These are phyloP conservation scores for Anser cygnoides DNA, from an alignment of 2,113 vertebrate species.

Conservation along the genomic window DNA sequence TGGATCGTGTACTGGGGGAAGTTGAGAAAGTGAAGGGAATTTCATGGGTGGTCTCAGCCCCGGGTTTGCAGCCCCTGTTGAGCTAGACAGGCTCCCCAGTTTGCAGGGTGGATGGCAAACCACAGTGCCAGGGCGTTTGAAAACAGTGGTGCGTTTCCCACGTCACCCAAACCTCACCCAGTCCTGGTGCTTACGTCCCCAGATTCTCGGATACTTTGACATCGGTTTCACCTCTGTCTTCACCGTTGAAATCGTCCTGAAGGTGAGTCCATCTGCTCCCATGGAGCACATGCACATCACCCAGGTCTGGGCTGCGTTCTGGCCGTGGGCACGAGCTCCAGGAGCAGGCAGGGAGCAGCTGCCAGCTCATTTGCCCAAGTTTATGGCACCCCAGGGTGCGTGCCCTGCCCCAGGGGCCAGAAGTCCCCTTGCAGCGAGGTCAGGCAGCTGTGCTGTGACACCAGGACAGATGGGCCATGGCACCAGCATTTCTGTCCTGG, in stretches of 20 bases:
- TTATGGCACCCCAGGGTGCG: neutral
- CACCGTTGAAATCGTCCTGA: slow-evolving; percentile 95
- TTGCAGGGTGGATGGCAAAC: neutral
- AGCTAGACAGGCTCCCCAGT: neutral
- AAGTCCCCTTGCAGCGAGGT: neutral
- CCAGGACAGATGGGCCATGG: neutral
- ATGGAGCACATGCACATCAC: rapidly evolving
- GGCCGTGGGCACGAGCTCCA: neutral
- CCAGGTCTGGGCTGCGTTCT: neutral
- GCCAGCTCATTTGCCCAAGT: too few species aligned
- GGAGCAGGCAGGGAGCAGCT: neutral
- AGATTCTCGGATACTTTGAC: slow-evolving; percentile 95
- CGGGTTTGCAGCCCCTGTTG: neutral
- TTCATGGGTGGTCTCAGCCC: neutral
- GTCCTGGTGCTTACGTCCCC: neutral
- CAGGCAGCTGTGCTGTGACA: neutral
- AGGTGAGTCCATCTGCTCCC: slow-evolving; percentile 78
- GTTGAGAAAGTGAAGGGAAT: neutral
- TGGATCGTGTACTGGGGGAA: neutral
- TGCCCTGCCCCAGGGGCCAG: neutral
- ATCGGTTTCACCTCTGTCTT: slow-evolving; percentile 94
- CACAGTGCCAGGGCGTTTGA: neutral
- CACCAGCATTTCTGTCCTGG: neutral
- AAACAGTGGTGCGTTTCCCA: neutral
- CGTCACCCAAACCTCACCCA: neutral